Percentiles rank a stretch among this genome's conserved stretches.
Conservation (phyloP, 2,797 vertebrate genomes). For the Labroides dimidiatus region DNA sequence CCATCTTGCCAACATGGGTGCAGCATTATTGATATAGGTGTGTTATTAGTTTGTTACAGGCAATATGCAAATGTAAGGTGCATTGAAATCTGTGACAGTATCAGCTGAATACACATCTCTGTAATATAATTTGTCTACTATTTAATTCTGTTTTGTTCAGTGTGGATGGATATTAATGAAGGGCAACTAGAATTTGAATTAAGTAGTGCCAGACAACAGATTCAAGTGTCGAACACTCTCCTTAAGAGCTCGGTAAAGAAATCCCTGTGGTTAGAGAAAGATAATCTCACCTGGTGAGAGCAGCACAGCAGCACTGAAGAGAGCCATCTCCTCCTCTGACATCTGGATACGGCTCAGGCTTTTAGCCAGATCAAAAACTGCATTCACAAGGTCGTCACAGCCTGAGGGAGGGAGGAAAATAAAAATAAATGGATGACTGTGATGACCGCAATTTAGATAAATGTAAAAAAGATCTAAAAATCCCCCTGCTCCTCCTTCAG, state of each 20-base stretch:
- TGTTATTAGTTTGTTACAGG: background rate
- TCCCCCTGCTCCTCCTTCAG: background rate
- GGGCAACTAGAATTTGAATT: no score
- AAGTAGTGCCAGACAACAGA: no score
- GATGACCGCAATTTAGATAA: slow-evolving; percentile 5
- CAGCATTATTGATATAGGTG: background rate
- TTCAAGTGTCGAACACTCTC: no score
- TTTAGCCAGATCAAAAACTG: slow-evolving; percentile 90
- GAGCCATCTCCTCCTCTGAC: slow-evolving; percentile 90
- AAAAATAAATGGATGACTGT: background rate
- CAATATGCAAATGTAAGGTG: background rate
- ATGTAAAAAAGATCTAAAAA: background rate
- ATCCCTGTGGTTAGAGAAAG: background rate
- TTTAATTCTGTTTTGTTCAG: background rate
- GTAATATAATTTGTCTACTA: no score
- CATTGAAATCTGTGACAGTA: background rate
- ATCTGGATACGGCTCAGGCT: slow-evolving; percentile 89
- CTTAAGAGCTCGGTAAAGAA: no score
- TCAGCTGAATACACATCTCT: background rate
- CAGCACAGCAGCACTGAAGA: slow-evolving; percentile 90
- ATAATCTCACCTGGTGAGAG: slow-evolving; percentile 88
- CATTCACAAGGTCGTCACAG: slow-evolving; percentile 90
- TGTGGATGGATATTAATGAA: no score
- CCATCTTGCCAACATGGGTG: background rate
- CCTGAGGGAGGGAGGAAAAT: slow-evolving; percentile 69